phyloP scores from a whole-genome alignment of 2,113 vertebrate species.

The Neolamprologus caudopunctatus region DNA sequence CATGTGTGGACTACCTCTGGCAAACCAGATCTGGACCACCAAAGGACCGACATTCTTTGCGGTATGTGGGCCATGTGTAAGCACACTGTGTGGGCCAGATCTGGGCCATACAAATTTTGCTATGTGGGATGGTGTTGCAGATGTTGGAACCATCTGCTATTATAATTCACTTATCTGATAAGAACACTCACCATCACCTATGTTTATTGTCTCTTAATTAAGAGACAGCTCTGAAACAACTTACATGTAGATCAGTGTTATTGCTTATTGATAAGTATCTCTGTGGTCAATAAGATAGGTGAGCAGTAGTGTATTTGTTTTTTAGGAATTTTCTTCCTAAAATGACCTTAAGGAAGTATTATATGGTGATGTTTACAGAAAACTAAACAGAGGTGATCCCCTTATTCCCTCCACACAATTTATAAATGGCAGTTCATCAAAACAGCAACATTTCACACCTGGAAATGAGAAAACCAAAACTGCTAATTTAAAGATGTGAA shows the following conservation, averaged over 20 bases:
- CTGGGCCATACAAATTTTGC: not conserved
- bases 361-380: not conserved
- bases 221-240: not conserved
- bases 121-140: not conserved
- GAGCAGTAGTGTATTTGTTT: not conserved
- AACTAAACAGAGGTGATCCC: not conserved
- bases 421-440: not conserved
- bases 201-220: not conserved
- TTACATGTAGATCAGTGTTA: not conserved
- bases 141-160: conserved; percentile 48
- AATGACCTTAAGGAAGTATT: not conserved
- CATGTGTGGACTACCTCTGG: not conserved
- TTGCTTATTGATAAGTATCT: not conserved
- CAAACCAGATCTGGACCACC: not conserved
- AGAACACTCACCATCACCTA: conserved; percentile 22
- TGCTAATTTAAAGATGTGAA: not conserved
- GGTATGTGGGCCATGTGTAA: not conserved
- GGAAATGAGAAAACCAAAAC: not conserved
- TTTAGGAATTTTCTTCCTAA: not conserved
- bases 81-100: not conserved
- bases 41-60: fast-evolving
- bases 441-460: not conserved
- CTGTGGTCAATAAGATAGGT: not conserved
- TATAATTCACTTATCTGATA: conserved; percentile 53
- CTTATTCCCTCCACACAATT: not conserved